Conservation (phyloP, 2,113 vertebrate species). For the Spea multiplicata region DNA sequence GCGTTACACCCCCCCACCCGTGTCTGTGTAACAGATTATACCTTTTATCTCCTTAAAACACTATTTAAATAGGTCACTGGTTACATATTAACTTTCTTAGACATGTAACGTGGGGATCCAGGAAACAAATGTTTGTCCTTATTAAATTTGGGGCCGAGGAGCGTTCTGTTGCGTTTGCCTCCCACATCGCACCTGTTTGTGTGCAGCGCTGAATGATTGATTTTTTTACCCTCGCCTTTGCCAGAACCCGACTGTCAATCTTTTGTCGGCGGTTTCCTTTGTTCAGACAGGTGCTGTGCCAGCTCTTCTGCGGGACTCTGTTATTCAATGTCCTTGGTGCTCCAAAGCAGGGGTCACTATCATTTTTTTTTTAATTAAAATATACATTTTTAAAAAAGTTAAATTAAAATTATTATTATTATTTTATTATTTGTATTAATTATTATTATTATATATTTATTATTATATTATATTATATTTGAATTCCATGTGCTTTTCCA, state of each 20-base stretch:
- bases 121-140: conserved; percentile 19
- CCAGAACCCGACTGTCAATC: conserved; percentile 22
- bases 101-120: not conserved
- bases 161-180: conserved; percentile 17
- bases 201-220: conserved; percentile 9
- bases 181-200: conserved; percentile 40
- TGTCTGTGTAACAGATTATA: not conserved
- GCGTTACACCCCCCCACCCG: not conserved
- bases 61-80: not conserved
- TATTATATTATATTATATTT: too few relatives aligned
- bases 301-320: conserved; percentile 27
- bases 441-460: too few relatives aligned
- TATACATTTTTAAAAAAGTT: too few relatives aligned
- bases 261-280: conserved; percentile 30
- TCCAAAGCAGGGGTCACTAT: not conserved
- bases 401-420: too few relatives aligned
- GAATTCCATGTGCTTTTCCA: too few relatives aligned
- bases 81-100: conserved; percentile 22
- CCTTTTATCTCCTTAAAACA: not conserved
- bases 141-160: conserved; percentile 24
- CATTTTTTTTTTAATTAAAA: too few relatives aligned
- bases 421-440: too few relatives aligned
- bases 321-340: conserved; percentile 14
- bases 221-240: conserved; percentile 20
- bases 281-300: conserved; percentile 33